A percentile compares a stretch with the other conserved stretches of the same genome.
Evolutionary conservation across 2,797 vertebrate species (phyloP).

Genomic region (Chloroceryle amazona): DNA sequence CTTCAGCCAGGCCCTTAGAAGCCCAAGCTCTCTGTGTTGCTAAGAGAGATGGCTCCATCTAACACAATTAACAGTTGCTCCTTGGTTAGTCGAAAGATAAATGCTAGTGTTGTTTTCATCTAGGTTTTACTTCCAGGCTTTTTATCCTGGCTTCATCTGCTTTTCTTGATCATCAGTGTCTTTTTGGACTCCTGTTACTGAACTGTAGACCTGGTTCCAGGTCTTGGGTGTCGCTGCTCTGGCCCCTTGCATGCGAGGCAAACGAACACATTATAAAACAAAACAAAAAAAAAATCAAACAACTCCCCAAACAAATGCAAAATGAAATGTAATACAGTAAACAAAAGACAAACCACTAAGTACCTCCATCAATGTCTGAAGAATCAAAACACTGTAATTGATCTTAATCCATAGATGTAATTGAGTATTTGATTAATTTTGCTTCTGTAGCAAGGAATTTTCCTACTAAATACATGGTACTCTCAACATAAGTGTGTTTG

Average conservation of each 20-base stretch:
- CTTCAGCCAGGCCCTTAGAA: not conserved
- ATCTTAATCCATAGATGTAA: not conserved
- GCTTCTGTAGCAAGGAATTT: not conserved
- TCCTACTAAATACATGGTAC: not conserved
- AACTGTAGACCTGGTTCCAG: not conserved
- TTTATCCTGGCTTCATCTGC: not conserved
- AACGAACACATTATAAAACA: not conserved
- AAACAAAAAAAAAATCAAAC: too few relatives aligned
- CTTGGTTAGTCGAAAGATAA: not conserved
- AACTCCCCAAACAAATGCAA: accelerated
- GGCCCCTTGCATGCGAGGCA: not conserved
- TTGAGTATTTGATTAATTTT: not conserved
- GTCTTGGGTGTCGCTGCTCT: not conserved
- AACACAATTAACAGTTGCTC: not conserved
- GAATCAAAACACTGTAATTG: not conserved
- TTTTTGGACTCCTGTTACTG: not conserved
- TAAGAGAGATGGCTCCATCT: not conserved
- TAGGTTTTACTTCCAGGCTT: not conserved
- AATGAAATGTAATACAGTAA: not conserved
- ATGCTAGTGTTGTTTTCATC: not conserved
- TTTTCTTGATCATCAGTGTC: not conserved
- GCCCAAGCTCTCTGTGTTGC: not conserved
- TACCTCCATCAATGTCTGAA: not conserved
- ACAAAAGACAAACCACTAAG: not conserved
- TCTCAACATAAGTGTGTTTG: not conserved